Percentiles rank a stretch among this genome's conserved stretches.
phyloP scores from a whole-genome alignment of 1,140 invertebrate genomes.

The Liolophura sinensis region DNA sequence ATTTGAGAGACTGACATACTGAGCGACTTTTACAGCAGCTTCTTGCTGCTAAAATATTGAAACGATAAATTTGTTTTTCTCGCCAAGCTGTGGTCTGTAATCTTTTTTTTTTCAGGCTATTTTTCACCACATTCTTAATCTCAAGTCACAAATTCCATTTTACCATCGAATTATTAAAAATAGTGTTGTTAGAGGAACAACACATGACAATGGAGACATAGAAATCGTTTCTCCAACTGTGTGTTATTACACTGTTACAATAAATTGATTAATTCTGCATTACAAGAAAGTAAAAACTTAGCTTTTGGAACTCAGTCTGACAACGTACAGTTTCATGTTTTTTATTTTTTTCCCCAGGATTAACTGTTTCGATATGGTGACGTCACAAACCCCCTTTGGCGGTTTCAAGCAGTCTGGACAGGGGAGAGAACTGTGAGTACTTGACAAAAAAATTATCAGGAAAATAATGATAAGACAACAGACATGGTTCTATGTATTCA shows the following conservation, averaged over 20 bases:
- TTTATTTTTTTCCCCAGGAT: constrained; percentile 63
- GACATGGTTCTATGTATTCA: too few relatives aligned
- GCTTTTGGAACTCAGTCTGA: background rate
- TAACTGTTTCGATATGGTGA: constrained; percentile 78
- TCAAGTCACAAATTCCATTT: background rate
- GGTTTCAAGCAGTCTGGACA: constrained; percentile 86
- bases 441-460: background rate
- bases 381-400: constrained; percentile 81
- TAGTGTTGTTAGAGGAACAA: background rate
- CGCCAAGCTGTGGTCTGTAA: too few relatives aligned
- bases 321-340: background rate
- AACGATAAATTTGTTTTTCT: background rate
- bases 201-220: background rate
- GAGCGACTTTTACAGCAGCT: background rate
- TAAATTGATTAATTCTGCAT: background rate
- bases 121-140: background rate
- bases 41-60: background rate
- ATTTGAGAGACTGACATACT: too few relatives aligned
- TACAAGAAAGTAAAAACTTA: background rate
- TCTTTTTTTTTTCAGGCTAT: background rate
- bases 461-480: too few relatives aligned
- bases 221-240: background rate
- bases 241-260: background rate
- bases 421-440: constrained; percentile 80
- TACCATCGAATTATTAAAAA: background rate